Conservation (phyloP, 2,797 vertebrate species). For the Sarcoramphus papa region DNA sequence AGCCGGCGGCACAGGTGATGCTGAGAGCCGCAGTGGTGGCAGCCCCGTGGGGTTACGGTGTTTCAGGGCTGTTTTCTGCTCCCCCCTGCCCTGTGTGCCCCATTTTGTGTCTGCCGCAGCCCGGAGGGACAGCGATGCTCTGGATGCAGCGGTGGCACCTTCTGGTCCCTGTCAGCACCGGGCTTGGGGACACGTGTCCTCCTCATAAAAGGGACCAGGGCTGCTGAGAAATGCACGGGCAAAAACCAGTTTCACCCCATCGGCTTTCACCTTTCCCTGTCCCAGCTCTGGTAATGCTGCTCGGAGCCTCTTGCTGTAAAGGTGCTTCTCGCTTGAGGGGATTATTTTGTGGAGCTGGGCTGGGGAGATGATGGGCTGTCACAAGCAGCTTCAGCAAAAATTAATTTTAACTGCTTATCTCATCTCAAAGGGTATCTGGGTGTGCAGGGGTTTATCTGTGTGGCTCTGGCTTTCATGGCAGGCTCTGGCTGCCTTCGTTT, state of each 20-base stretch:
- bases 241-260: background rate
- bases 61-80: background rate
- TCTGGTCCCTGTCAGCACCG: background rate
- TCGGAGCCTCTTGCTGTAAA: background rate
- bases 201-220: background rate
- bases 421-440: background rate
- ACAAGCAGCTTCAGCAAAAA: background rate
- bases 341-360: background rate
- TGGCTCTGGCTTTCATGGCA: background rate
- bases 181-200: background rate
- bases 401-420: slow-evolving; percentile 14
- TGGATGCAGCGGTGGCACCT: background rate
- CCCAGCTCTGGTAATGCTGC: background rate
- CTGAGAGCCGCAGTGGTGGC: fast-evolving
- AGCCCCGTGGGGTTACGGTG: background rate
- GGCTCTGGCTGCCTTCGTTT: background rate
- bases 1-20: fast-evolving
- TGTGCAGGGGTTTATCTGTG: background rate
- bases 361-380: background rate
- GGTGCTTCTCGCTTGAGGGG: background rate
- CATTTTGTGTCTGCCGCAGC: background rate
- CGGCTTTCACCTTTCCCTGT: background rate
- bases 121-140: background rate
- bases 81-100: too few species aligned
- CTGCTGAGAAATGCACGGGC: background rate